Evolutionary conservation across 2,797 vertebrate genomes (phyloP).

Genomic region (Gadopsis marmoratus): DNA sequence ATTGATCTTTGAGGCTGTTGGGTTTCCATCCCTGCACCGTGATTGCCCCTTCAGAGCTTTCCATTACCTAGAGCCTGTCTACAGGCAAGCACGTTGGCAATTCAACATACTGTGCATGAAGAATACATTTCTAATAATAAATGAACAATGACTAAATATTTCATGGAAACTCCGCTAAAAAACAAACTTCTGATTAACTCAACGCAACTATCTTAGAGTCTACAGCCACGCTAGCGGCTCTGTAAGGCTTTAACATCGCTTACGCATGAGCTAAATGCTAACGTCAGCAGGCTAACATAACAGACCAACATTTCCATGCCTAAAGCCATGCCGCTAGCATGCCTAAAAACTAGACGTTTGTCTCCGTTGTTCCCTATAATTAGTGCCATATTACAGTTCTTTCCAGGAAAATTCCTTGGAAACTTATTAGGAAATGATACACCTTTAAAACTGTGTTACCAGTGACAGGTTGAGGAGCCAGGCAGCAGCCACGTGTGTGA

Average conservation of each 20-base stretch:
- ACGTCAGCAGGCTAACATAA: background rate
- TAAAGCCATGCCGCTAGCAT: background rate
- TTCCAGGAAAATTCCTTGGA: background rate
- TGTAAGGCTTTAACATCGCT: background rate
- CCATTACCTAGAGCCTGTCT: background rate
- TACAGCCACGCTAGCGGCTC: background rate
- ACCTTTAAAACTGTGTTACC: background rate
- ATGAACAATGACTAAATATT: background rate
- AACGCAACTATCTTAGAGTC: background rate
- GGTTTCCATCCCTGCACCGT: conserved; percentile 47
- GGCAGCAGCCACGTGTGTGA: background rate
- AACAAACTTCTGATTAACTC: background rate
- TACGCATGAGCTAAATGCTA: background rate
- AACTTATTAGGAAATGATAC: background rate
- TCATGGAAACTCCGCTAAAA: background rate
- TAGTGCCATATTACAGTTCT: background rate
- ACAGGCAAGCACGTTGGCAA: background rate
- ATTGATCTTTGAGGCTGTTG: conserved; percentile 68
- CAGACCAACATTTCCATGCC: background rate
- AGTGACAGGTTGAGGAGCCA: background rate
- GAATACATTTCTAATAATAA: background rate
- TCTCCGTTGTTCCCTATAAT: background rate
- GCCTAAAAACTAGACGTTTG: background rate
- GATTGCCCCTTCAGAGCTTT: conserved; percentile 29
- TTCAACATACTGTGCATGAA: background rate